Evolutionary conservation across 2,113 vertebrate genomes (phyloP).

Genomic region (Emydura subglobosa): DNA sequence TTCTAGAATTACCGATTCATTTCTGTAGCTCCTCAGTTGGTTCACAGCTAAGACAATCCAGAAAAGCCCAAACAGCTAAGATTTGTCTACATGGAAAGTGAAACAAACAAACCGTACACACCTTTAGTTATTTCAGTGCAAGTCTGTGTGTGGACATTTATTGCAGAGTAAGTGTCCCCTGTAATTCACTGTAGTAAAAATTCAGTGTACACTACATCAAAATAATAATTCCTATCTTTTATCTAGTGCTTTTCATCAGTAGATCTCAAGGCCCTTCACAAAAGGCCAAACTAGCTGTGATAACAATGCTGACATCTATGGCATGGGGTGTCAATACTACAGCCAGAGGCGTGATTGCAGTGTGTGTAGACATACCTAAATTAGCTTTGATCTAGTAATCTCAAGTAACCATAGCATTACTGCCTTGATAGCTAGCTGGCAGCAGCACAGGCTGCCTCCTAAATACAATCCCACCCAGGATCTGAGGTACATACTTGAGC

Average conservation of each 20-base stretch:
- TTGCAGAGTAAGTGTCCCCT: background rate
- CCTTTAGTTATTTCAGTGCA: too few species aligned
- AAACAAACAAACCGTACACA: background rate
- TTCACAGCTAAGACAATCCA: background rate
- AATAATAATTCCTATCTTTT: background rate
- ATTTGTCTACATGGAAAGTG: background rate
- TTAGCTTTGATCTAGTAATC: background rate
- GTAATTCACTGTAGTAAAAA: background rate
- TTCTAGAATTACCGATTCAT: background rate
- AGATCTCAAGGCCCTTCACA: background rate
- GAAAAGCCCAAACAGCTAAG: background rate
- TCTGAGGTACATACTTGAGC: background rate
- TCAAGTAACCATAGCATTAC: background rate
- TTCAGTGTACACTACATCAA: background rate
- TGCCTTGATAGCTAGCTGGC: background rate
- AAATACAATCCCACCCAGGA: too few species aligned
- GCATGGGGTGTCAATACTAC: background rate
- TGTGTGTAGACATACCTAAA: background rate
- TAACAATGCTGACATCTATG: too few species aligned
- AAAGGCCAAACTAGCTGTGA: too few species aligned
- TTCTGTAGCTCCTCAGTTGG: background rate
- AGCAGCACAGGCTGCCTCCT: too few species aligned
- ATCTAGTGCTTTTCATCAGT: background rate
- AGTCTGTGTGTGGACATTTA: background rate
- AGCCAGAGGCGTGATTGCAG: background rate